Evolutionary conservation across 2,113 vertebrate species (phyloP), one percentile per base, ranked within the genome.

Genomic region (Chaetorhynchus papuensis): DNA sequence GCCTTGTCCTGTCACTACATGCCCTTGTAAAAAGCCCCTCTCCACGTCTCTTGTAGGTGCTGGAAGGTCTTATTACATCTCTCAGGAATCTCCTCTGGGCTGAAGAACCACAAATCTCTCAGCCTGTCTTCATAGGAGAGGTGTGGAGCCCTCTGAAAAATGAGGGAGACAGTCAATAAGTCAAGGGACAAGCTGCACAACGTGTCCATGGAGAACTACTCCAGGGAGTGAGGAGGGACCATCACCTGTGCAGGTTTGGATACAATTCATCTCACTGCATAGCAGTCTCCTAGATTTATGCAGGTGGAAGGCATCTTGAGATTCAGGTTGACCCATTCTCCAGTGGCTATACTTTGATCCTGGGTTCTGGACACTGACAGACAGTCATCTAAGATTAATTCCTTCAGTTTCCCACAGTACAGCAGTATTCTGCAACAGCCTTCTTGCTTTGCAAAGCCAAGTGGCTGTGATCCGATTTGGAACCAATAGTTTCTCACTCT

Each of bases 361-460:
- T 0, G 0, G 16, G 9, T 3, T 50, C 39, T 14, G 54, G 47
- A 66, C 61, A 24, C 18, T 33, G 50, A 31, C 15, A 75, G 30
- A 28, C 10, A 66, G 9, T 7, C 24, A 26, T 31, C 23, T 64
- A 69, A 75, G 61, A 87, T 53, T 8, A 65, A 50, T 50, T 84
- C 13, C 56, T 33, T 70, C 44, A 13, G 22, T 47, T 80, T 77
- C 31, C 49, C 59, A 68, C 30, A 19, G 39, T 15, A 16, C 18
- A 53, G 39, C 35, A 74, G 21, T 23, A 24, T 75, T 66, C 31
- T 89, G 45, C 52, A 89, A 3, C 16, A 78, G n/a, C 13, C 35
- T 37, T 66, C 76, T 86, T 94, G 22, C 23, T 82, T 84, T 91
- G 41, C 69, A 82, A 91, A 71, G 53, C 35, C 52, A 64, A 72